Base-by-base conservation (phyloP, 2,797 vertebrate genomes). In the Cynopterus sphinx region DNA sequence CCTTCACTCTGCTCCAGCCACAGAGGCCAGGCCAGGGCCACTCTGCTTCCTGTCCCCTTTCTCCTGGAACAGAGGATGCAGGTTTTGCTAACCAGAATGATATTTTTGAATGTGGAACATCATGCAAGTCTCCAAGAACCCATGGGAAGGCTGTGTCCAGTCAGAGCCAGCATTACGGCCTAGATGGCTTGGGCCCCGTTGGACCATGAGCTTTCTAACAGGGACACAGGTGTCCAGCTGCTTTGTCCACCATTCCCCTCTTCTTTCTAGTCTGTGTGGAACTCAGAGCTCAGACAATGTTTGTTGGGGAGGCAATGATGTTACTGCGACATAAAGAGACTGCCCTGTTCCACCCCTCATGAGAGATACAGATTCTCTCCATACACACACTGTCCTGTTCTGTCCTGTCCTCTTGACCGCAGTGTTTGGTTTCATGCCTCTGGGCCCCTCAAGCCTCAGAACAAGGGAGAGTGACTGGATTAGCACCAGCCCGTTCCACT, bases 71-170 rank as follows among this genome's bases (percentile, higher is more conserved):
- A 31, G 13, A 21, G 17, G 9, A 57, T 31, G 7, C 68, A 33
- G 43, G 9, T 41, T 77, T 51, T 85, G 6, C 83, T 51, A 81
- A 9, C 6, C 61, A 73, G 41, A 87, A 77, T 33, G 88, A 81
- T 63, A 68, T 36, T 26, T 59, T 31, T 63, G 46, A 31, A 2
- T 36, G 17, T 79, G 33, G 26, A 59, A 36, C 2, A 11, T n/a
- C 26, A 4, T 49, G 17, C 0, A 28, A 15, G 7, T 87, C 6
- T 90, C 43, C 84, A 57, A 90, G 59, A 89, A 65, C 15, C 26
- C 83, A 33, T 4, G 26, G 21, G 39, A 82, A 81, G 36, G 15
- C n/a, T 8, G 0, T 5, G 16, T 84, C 3, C 21, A 46, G 55
- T 43, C 15, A 33, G 70, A 59, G n/a, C 31, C 16, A 41, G 41